Evolutionary conservation across 2,797 vertebrate species (phyloP).

Genomic region (Chromobotia macracanthus): DNA sequence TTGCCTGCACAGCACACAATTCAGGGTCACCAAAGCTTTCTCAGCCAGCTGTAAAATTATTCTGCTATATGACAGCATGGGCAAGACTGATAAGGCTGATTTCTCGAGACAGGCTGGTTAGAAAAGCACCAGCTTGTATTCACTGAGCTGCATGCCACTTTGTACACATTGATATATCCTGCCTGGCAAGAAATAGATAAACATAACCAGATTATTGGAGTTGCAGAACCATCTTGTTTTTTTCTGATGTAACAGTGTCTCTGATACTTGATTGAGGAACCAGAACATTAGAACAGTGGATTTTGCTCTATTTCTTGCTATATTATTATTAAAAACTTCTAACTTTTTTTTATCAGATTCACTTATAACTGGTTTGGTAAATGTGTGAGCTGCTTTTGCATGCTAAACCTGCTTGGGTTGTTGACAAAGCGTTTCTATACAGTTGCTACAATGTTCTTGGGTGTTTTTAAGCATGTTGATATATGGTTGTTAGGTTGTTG

Average conservation of each 20-base stretch:
- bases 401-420: no score
- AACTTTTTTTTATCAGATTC: no score
- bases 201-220: constrained; percentile 27
- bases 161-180: constrained; percentile 14
- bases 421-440: no score
- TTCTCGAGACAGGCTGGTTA: constrained; percentile 40
- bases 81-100: constrained; percentile 46
- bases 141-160: constrained; percentile 14
- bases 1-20: constrained; percentile 46
- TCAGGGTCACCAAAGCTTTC: constrained; percentile 36
- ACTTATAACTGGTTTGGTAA: no score
- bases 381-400: no score
- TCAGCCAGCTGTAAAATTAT: constrained; percentile 49
- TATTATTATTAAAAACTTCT: no score
- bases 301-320: neutral
- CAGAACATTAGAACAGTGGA: neutral
- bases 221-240: neutral
- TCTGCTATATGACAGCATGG: constrained; percentile 46
- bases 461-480: no score
- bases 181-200: constrained; percentile 36
- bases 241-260: neutral
- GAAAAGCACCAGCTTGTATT: constrained; percentile 32
- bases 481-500: no score
- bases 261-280: constrained; percentile 3
- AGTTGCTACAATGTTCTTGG: no score